Base-by-base conservation (phyloP, 1,140 invertebrate species). In the Orussus abietinus region DNA sequence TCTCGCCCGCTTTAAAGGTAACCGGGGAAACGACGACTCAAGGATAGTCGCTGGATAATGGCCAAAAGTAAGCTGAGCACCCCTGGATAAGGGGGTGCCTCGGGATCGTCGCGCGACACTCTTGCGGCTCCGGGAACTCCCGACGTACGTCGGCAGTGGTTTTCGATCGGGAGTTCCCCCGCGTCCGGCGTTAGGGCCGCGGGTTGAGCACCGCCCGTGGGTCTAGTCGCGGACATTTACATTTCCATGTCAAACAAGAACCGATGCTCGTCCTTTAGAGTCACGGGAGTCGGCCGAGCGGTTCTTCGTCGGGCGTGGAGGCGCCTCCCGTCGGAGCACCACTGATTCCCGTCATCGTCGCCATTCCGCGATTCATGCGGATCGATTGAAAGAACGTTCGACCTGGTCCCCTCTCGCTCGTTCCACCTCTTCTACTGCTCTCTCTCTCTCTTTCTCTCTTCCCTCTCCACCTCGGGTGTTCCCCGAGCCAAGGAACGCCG, bases 51-150 rank as follows among this genome's bases (percentile, higher is more conserved):
- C n/a, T n/a, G n/a, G n/a, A n/a, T n/a, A n/a, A n/a, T n/a, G n/a
- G n/a, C n/a, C n/a, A n/a, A n/a, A n/a, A n/a, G n/a, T n/a, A n/a
- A 57, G 61, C 59, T 64, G 55, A 62, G 58, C 51, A 50, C 56
- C 53, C 42, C 53, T 60, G 53, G 42, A 47, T 45, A n/a, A n/a
- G n/a, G 53, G 55, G 6, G 6, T 56, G 50, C 51, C 52, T 52
- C 49, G 53, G 44, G 53, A 56, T 55, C 43, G 53, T 55, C 48
- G 53, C n/a, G n/a, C 49, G 48, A 56, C 53, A 55, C 53, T 52
- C 53, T 56, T 55, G 47, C 52, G 48, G 43, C 43, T 40, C 45
- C 39, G 44, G 55, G 42, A 47, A 45, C 42, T 47, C 53, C 40
- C 42, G 22, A n/a, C 6, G 22, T 25, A 25, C n/a, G 6, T n/a